Percentiles rank a stretch among this genome's conserved stretches.
Evolutionary conservation across 92 coral and sea anemone species (phyloP).

Genomic region (Zoanthus gigantus): DNA sequence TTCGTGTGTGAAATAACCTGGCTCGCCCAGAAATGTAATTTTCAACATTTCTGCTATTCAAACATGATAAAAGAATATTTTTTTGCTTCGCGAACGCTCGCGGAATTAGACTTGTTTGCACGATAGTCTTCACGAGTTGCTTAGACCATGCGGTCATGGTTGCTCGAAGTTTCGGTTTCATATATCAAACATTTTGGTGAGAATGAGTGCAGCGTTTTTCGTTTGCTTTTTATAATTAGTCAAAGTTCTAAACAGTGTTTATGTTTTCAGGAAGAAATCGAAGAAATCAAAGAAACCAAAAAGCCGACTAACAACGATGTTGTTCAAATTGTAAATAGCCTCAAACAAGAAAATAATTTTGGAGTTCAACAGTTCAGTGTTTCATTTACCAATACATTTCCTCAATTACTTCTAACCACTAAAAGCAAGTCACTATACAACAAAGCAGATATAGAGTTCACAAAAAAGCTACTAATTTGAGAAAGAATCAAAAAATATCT

Average conservation of each 20-base stretch:
- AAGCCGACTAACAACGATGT: slow-evolving; percentile 18
- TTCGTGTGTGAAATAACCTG: neutral
- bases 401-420: neutral
- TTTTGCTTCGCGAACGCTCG: slow-evolving; percentile 7
- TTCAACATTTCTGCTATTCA: slow-evolving; percentile 17
- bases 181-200: slow-evolving; percentile 4
- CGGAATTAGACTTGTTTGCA: neutral
- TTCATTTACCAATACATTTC: slow-evolving; percentile 6
- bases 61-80: neutral
- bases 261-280: slow-evolving; percentile 9
- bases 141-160: slow-evolving; percentile 7
- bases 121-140: neutral
- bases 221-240: neutral
- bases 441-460: slow-evolving; percentile 37
- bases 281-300: neutral
- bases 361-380: slow-evolving; percentile 36
- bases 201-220: neutral
- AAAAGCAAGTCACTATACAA: slow-evolving; percentile 15
- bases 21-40: slow-evolving; percentile 7
- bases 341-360: slow-evolving; percentile 16
- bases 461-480: neutral
- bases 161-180: slow-evolving; percentile 15
- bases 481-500: slow-evolving; percentile 10
- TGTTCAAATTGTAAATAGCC: slow-evolving; percentile 26
- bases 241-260: slow-evolving; percentile 6